phyloP scores from a whole-genome alignment of 2,113 vertebrate genomes.

The Polypterus bichir region DNA sequence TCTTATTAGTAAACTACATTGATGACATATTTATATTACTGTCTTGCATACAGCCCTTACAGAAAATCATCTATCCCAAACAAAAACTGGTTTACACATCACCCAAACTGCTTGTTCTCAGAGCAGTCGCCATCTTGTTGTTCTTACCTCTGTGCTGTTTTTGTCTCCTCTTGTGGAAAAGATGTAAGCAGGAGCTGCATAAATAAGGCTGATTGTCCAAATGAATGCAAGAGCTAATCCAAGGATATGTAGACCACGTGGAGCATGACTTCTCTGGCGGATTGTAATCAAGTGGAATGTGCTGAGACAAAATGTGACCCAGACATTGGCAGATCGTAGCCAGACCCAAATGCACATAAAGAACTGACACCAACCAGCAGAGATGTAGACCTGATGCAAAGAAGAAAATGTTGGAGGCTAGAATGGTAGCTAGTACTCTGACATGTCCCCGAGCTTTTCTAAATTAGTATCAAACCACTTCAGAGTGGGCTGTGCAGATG shows the following conservation, averaged over 20 bases:
- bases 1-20: too few relatives aligned
- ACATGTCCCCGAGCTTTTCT: background rate
- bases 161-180: conserved; percentile 38
- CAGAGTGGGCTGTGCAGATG: background rate
- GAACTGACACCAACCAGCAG: conserved; percentile 42
- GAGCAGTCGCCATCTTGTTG: background rate
- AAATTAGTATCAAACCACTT: background rate
- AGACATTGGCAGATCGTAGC: conserved; percentile 54
- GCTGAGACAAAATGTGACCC: conserved; percentile 58
- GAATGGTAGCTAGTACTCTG: background rate
- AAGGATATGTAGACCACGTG: background rate
- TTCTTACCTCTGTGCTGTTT: conserved; percentile 50
- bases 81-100: too few relatives aligned
- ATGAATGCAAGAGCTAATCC: conserved; percentile 27
- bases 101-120: background rate
- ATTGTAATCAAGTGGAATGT: conserved; percentile 53
- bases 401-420: background rate
- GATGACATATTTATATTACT: too few relatives aligned
- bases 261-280: conserved; percentile 33
- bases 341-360: conserved; percentile 63
- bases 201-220: conserved; percentile 47
- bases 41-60: too few relatives aligned
- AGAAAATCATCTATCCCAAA: too few relatives aligned
- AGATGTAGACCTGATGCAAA: conserved; percentile 33
- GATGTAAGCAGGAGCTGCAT: conserved; percentile 49